phyloP scores from a whole-genome alignment of 2,888 invertebrate species.

The Andrena chrysosceles region DNA sequence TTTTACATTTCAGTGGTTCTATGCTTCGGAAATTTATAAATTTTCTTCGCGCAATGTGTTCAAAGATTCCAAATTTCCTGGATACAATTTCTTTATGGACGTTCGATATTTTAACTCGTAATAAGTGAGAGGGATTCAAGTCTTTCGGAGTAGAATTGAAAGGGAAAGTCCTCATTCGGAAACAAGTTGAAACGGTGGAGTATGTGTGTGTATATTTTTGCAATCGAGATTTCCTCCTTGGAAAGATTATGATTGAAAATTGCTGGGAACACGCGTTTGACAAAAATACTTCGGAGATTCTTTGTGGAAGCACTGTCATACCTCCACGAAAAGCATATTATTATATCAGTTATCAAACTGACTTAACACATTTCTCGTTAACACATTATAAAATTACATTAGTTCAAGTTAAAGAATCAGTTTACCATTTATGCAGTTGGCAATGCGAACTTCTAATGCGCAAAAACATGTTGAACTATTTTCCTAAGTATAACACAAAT shows the following conservation, averaged over 20 bases:
- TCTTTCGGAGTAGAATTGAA: not conserved
- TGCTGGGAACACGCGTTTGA: not conserved
- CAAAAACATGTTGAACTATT: not conserved
- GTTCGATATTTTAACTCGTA: not conserved
- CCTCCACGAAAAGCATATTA: too few relatives aligned
- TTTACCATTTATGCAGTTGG: not conserved
- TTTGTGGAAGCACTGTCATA: not conserved
- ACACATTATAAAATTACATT: not conserved
- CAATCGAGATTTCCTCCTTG: not conserved
- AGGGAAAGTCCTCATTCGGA: not conserved
- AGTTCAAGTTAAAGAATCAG: not conserved
- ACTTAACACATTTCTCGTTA: not conserved
- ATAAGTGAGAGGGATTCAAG: too few relatives aligned
- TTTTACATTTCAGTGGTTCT: conserved; percentile 12
- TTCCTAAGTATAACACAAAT: not conserved
- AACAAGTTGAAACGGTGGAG: not conserved
- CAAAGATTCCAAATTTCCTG: conserved; percentile 9
- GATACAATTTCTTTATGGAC: not conserved
- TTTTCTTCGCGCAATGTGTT: conserved; percentile 11
- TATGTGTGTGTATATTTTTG: not conserved
- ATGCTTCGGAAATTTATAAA: conserved; percentile 4
- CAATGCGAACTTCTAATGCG: not conserved
- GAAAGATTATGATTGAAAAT: not conserved
- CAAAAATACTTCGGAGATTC: not conserved
- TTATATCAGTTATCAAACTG: too few relatives aligned